A percentile compares a stretch with the other conserved stretches of the same genome.
Evolutionary conservation across 2,888 invertebrate genomes (phyloP).

Genomic region (Orthosia gothica): DNA sequence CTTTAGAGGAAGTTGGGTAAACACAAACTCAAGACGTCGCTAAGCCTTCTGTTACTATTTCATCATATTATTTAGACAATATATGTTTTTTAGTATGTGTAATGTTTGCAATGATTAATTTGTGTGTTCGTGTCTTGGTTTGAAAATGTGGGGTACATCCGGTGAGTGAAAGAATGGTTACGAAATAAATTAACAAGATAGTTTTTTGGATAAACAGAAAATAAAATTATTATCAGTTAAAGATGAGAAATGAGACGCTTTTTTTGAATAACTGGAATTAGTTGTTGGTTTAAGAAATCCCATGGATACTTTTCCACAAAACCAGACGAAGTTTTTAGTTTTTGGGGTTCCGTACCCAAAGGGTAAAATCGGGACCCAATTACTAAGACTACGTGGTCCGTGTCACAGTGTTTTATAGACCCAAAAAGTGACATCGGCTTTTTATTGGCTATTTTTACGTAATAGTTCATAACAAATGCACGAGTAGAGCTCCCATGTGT

Average conservation of each 20-base stretch:
- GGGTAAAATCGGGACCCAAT: too few species aligned
- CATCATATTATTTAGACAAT: constrained; percentile 2
- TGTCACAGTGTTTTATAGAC: too few species aligned
- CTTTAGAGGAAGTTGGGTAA: neutral
- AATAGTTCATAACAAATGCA: too few species aligned
- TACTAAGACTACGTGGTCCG: too few species aligned
- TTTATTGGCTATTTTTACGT: too few species aligned
- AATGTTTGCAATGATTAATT: constrained; percentile 52
- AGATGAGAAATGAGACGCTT: neutral
- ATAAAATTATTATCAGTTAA: neutral
- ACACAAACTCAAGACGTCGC: neutral
- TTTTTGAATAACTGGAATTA: neutral
- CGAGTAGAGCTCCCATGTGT: too few species aligned
- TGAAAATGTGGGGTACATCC: constrained; percentile 49
- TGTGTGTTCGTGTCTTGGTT: constrained; percentile 44
- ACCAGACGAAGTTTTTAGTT: neutral
- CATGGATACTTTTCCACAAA: neutral
- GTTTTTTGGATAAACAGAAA: neutral
- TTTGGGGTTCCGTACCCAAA: neutral
- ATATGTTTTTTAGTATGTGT: constrained; percentile 23
- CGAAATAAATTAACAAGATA: constrained; percentile 2
- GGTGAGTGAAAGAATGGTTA: constrained; percentile 33
- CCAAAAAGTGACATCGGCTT: too few species aligned
- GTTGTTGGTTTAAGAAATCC: neutral
- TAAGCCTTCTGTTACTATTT: constrained; percentile 31